A percentile compares a stretch with the other conserved stretches of the same genome.
These are phyloP conservation scores for Acrobeloides nanus DNA, from an alignment of 2,888 invertebrate genomes.

Conservation along the genomic window DNA sequence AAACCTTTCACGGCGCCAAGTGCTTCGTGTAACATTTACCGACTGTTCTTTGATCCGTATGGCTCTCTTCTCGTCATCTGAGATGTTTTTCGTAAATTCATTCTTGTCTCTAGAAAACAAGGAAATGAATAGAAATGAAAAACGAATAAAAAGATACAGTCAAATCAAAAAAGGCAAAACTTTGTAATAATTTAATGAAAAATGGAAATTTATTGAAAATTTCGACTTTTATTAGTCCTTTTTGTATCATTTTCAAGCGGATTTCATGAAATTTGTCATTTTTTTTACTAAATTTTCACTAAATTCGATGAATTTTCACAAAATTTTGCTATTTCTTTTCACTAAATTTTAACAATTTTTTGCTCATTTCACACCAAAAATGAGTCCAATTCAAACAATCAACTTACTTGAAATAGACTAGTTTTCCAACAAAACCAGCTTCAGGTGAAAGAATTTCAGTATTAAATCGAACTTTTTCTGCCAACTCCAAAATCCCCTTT, in stretches of 20 bases:
- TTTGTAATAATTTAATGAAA: background rate
- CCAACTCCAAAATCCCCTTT: slow-evolving; percentile 27
- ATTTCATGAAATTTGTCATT: no score
- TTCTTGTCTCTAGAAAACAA: slow-evolving; percentile 28
- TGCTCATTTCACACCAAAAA: no score
- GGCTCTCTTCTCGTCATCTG: slow-evolving; percentile 36
- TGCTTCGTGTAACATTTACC: no score
- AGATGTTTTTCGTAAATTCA: slow-evolving; percentile 29
- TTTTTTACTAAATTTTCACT: no score
- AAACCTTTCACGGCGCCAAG: no score
- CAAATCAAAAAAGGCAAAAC: background rate
- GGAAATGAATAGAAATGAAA: background rate
- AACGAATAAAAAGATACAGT: background rate
- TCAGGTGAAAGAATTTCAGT: background rate
- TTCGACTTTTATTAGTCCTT: no score
- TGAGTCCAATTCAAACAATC: background rate
- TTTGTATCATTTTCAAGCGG: no score
- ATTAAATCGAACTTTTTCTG: slow-evolving; percentile 13
- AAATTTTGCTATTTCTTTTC: no score
- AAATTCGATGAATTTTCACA: no score
- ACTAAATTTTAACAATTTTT: no score
- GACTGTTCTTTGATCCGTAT: no score
- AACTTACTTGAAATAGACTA: slow-evolving; percentile 20
- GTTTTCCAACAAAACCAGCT: slow-evolving; percentile 11
- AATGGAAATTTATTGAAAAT: no score